Conservation (phyloP, 2,888 invertebrate genomes). For the Drosophila falleni region DNA sequence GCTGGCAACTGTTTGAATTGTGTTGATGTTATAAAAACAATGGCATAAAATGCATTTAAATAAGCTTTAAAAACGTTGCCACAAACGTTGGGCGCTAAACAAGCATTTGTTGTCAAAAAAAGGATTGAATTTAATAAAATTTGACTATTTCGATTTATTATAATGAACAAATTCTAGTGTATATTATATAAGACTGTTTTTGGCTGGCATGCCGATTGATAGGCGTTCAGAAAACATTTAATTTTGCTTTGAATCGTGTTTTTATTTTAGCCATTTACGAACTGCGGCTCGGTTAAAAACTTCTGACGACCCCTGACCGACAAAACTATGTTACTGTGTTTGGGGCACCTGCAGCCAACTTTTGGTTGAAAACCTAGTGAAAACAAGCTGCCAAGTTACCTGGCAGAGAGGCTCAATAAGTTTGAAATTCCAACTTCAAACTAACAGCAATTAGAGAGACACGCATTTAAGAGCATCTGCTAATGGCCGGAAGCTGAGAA, state of each 20-base stretch:
- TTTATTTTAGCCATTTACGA: not conserved
- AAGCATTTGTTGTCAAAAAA: constrained; percentile 11
- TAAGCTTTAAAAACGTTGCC: not conserved
- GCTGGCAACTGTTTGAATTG: constrained; percentile 8
- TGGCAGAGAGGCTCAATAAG: constrained; percentile 6
- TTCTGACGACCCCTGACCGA: constrained; percentile 6
- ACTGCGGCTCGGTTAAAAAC: not conserved
- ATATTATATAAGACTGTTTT: not conserved
- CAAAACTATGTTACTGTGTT: constrained; percentile 45
- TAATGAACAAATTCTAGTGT: constrained; percentile 16
- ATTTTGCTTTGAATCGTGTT: not conserved
- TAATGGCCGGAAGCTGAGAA: constrained; percentile 31
- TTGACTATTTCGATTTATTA: not conserved
- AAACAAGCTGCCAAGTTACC: not conserved
- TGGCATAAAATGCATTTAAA: constrained; percentile 3
- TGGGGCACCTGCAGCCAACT: constrained; percentile 41
- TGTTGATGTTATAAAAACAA: not conserved
- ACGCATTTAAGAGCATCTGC: not conserved
- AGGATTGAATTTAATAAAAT: not conserved
- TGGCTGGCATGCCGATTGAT: not conserved
- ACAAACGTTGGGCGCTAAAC: not conserved
- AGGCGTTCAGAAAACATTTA: not conserved
- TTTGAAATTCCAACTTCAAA: not conserved
- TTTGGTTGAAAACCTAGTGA: constrained; percentile 6
- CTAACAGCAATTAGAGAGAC: constrained; percentile 11